phyloP scores from a whole-genome alignment of 1,140 invertebrate species.

The Capitella teleta region DNA sequence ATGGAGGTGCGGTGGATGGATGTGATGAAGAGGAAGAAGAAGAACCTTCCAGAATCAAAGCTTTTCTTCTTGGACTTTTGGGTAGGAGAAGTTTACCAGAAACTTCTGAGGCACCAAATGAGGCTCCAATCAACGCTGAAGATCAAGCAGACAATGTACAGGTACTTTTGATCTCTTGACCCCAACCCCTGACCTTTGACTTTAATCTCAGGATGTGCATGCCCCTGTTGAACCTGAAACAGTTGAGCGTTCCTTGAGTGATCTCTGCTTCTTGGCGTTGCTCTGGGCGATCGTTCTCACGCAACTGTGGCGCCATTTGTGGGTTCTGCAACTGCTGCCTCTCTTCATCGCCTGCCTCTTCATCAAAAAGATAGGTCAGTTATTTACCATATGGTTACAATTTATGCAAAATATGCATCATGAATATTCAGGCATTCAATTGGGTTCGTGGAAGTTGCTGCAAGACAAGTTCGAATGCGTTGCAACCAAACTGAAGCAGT shows the following conservation, averaged over 20 bases:
- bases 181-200: too few species aligned
- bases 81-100: too few species aligned
- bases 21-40: too few species aligned
- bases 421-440: not conserved
- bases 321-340: constrained; percentile 51
- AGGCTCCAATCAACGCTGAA: too few species aligned
- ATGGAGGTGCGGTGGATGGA: too few species aligned
- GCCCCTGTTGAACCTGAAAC: not conserved
- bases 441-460: not conserved
- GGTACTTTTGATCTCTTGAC: too few species aligned
- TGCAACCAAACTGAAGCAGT: not conserved
- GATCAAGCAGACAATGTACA: too few species aligned
- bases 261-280: constrained; percentile 55
- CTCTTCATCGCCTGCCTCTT: constrained; percentile 55
- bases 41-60: too few species aligned
- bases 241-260: constrained; percentile 33
- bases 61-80: too few species aligned
- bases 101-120: too few species aligned
- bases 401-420: too few species aligned
- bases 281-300: constrained; percentile 58
- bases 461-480: not conserved
- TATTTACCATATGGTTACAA: not conserved
- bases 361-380: constrained; percentile 49
- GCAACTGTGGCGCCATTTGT: constrained; percentile 59
- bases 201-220: too few species aligned